phyloP scores from a whole-genome alignment of 2,113 vertebrate species.

The Dissostichus mawsoni region DNA sequence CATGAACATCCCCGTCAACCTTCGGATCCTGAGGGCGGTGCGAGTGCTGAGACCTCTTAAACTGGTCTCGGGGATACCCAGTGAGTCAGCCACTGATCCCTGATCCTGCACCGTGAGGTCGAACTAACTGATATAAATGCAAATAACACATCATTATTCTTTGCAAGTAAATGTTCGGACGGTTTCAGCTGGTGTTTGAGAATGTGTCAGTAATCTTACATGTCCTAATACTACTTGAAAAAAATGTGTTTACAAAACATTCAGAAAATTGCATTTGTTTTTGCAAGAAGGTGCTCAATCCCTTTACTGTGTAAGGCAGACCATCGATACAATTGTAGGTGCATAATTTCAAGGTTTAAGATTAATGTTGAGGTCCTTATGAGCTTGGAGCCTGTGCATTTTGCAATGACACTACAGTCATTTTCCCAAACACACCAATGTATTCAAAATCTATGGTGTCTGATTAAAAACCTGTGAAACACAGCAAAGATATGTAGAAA shows the following conservation, averaged over 20 bases:
- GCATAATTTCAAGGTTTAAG: not conserved
- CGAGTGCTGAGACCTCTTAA: constrained; percentile 96
- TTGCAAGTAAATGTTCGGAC: not conserved
- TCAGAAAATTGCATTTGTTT: not conserved
- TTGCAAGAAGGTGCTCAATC: not conserved
- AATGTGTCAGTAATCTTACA: too few relatives aligned
- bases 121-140: not conserved
- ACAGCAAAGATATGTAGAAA: not conserved
- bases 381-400: not conserved
- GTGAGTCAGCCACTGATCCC: constrained; percentile 83
- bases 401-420: not conserved
- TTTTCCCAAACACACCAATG: not conserved
- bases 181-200: not conserved
- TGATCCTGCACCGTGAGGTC: not conserved
- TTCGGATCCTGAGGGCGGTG: constrained; percentile 95
- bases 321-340: not conserved
- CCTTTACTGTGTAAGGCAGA: not conserved
- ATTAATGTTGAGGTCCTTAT: not conserved
- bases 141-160: not conserved
- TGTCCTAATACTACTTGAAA: not conserved
- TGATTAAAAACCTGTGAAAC: not conserved
- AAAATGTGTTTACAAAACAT: not conserved
- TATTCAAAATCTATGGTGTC: not conserved
- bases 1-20: constrained; percentile 98
- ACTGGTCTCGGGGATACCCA: constrained; percentile 98